Evolutionary conservation across 2,113 vertebrate genomes (phyloP), one percentile per base, ranked within the genome.

Genomic region (Toxotes jaculatrix): DNA sequence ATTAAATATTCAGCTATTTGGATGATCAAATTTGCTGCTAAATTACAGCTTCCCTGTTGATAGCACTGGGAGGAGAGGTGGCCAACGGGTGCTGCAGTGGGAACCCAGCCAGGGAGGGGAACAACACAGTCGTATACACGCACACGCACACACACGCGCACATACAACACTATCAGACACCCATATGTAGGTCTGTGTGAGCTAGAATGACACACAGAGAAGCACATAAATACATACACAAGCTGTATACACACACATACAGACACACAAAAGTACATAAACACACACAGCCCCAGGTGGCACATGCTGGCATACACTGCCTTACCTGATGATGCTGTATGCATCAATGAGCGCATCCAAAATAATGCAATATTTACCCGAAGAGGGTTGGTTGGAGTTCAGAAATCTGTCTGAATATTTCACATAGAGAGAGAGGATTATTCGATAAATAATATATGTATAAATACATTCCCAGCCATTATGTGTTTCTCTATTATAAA

Each of bases 1-100:
- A 94, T 95, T 93, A 95, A 95, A 95, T 93, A 95, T 95, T 94
- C 92, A 95, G 90, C 88, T 95, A 94, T 95, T 95, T 94, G 93
- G 92, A 93, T 93, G 90, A 94, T 95, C 86, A 85, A 86, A 94
- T 95, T 93, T 93, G 87, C 91, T 88, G 88, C 87, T 94, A 91
- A 93, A 95, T 95, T 94, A 94, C 88, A 93, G 92, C 85, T 82
- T 91, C 91, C 89, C 89, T 49, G 92, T 89, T 88, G 93, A 89
- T 87, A 83, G 77, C 74, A 78, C 80, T 77, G 80, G 78, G 81
- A 89, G 77, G 88, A 89, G 90, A 88, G 79, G 84, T 73, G 89
- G 88, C 74, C 81, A 60, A 70, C 71, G 83, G 79, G 80, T 80
- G 83, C 82, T 78, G 82, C 76, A 42, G 77, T 65, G 82, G 87